Percentiles rank a stretch among this genome's conserved stretches.
Conservation (phyloP, 2,113 vertebrate species). For the Protomyctophum bolini region DNA sequence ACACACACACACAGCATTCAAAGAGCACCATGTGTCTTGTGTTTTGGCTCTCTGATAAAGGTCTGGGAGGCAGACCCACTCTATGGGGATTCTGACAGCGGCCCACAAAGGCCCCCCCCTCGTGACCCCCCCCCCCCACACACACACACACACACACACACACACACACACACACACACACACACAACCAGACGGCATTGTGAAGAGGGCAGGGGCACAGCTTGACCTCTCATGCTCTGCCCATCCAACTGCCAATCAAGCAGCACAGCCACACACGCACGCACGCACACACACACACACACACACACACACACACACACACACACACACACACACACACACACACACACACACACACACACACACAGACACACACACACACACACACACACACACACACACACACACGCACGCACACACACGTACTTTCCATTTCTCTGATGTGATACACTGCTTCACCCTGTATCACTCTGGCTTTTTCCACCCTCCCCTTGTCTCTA, state of each 20-base stretch:
- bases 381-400: too few relatives aligned
- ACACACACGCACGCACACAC: too few relatives aligned
- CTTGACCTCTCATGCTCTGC: constrained; percentile 47
- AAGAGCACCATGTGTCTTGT: constrained; percentile 15
- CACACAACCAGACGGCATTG: constrained; percentile 41
- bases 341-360: too few relatives aligned
- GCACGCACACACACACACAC: too few relatives aligned
- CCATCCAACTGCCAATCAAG: constrained; percentile 62
- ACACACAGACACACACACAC: too few relatives aligned
- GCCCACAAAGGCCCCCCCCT: constrained; percentile 60
- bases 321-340: too few relatives aligned
- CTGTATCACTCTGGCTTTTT: too few relatives aligned
- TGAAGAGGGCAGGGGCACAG: constrained; percentile 69
- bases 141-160: background rate
- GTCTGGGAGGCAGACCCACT: constrained; percentile 9
- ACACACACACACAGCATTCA: background rate
- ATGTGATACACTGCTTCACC: too few relatives aligned
- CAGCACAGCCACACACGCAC: background rate
- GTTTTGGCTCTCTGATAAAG: constrained; percentile 15
- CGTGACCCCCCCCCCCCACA: constrained; percentile 24
- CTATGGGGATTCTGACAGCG: constrained; percentile 38
- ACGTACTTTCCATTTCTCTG: too few relatives aligned
- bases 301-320: too few relatives aligned
- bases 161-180: background rate
- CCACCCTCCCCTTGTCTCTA: too few relatives aligned